These are phyloP conservation scores for Hyla sarda DNA, from an alignment of 2,113 vertebrate species.

Conservation along the genomic window DNA sequence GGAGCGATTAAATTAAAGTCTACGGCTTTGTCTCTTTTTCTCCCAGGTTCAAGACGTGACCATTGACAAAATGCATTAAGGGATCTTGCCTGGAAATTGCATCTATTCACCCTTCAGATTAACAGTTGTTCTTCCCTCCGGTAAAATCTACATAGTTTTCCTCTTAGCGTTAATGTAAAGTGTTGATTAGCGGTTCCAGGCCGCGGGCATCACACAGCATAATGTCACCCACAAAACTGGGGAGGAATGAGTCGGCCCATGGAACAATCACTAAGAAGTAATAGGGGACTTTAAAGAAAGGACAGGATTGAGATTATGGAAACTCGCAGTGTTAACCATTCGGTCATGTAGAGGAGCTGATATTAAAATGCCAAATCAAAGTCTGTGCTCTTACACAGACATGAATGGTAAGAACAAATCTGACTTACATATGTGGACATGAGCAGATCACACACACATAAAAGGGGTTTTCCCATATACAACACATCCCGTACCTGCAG, in stretches of 20 bases:
- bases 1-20: neutral
- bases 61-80: neutral
- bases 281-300: conserved; percentile 29
- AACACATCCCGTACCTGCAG: too few species aligned
- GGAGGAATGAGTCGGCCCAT: neutral
- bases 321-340: conserved; percentile 27
- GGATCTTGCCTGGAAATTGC: neutral
- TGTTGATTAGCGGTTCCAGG: neutral
- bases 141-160: neutral
- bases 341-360: conserved; percentile 42
- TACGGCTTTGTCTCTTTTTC: neutral
- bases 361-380: conserved; percentile 52
- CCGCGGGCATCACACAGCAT: neutral
- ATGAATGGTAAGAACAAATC: neutral
- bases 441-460: neutral
- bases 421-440: neutral
- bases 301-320: conserved; percentile 25
- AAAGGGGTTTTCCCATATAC: too few species aligned
- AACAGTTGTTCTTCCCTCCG: neutral
- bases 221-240: neutral
- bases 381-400: neutral
- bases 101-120: neutral
- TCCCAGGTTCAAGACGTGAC: neutral
- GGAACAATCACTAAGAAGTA: conserved; percentile 33
- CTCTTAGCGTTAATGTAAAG: neutral